A percentile compares a stretch with the other conserved stretches of the same genome.
These are phyloP conservation scores for Cyclargus thomasi DNA, from an alignment of 1,140 invertebrate species.

Conservation along the genomic window DNA sequence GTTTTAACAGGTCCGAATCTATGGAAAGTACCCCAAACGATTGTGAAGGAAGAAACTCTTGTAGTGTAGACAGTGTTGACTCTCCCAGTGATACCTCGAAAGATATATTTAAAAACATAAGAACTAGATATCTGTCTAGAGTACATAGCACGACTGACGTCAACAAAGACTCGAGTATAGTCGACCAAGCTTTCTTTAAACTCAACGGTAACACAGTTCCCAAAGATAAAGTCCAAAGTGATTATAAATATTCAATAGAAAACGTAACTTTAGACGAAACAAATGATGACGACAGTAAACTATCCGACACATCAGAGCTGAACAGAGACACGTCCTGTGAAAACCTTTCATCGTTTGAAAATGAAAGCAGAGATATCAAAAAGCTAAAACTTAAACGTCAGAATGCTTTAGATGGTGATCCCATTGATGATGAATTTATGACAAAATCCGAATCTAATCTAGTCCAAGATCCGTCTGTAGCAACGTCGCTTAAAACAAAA, in stretches of 20 bases:
- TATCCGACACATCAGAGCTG: background rate
- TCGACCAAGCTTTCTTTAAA: constrained; percentile 61
- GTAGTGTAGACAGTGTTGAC: constrained; percentile 42
- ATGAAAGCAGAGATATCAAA: constrained; percentile 36
- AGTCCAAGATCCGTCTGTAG: constrained; percentile 29
- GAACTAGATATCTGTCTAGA: constrained; percentile 59
- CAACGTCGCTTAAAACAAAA: constrained; percentile 50
- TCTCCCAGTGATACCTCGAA: constrained; percentile 53
- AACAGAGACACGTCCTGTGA: constrained; percentile 16
- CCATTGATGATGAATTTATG: constrained; percentile 25
- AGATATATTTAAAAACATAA: constrained; percentile 63
- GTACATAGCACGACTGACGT: constrained; percentile 57
- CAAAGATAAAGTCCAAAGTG: constrained; percentile 24
- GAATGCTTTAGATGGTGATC: constrained; percentile 45
- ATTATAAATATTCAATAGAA: constrained; percentile 44
- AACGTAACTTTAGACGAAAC: constrained; percentile 62
- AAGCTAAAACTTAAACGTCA: constrained; percentile 48
- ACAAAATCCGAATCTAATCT: constrained; percentile 44
- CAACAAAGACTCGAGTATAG: constrained; percentile 40
- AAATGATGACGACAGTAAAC: constrained; percentile 42
- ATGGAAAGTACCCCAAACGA: constrained; percentile 49
- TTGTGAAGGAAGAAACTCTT: constrained; percentile 40
- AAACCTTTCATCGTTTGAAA: constrained; percentile 4
- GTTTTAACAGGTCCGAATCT: constrained; percentile 58
- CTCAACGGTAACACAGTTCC: constrained; percentile 28